Evolutionary conservation across 2,888 invertebrate genomes (phyloP).

Genomic region (Ichneumon xanthorius): DNA sequence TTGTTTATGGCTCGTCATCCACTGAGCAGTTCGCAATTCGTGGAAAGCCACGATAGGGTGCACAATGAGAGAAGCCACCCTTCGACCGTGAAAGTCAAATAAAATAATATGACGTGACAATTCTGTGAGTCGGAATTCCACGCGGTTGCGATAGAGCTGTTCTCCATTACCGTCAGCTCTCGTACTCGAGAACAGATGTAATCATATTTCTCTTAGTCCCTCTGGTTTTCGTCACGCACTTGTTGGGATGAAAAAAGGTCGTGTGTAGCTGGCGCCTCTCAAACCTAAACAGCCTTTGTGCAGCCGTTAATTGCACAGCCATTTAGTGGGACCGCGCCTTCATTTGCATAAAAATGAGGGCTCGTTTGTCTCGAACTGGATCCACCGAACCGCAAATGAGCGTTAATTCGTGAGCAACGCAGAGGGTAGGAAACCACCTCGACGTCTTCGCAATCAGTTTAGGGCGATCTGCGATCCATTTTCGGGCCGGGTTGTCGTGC

Average conservation of each 20-base stretch:
- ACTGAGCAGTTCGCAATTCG: neutral
- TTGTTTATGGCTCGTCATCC: constrained; percentile 14
- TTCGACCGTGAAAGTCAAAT: constrained; percentile 28
- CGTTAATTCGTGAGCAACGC: neutral
- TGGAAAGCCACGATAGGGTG: neutral
- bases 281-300: constrained; percentile 24
- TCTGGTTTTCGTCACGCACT: constrained; percentile 35
- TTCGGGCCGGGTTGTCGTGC: too few species aligned
- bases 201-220: constrained; percentile 53
- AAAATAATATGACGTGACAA: constrained; percentile 35
- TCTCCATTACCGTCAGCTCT: constrained; percentile 23
- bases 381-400: neutral
- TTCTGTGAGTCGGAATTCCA: neutral
- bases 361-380: neutral
- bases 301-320: neutral
- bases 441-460: too few species aligned
- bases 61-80: neutral
- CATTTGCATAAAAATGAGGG: neutral
- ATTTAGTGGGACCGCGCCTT: neutral
- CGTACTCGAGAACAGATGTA: constrained; percentile 30
- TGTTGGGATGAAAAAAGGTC: constrained; percentile 25
- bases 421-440: too few species aligned
- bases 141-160: constrained; percentile 8
- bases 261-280: neutral
- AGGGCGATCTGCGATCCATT: too few species aligned